Conservation (phyloP, 2,888 invertebrate genomes). For the Venusia cambrica region DNA sequence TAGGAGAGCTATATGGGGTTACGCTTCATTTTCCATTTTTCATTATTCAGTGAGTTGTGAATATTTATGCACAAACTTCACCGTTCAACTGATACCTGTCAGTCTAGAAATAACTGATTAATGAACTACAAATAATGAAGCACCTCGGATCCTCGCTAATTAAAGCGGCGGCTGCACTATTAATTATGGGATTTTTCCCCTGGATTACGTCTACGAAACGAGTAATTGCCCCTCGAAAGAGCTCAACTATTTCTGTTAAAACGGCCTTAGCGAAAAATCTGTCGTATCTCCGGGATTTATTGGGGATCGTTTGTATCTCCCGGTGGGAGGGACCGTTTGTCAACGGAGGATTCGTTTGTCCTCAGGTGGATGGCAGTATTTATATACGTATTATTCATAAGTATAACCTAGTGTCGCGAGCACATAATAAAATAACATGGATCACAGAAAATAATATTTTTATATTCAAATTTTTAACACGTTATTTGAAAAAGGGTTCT, state of each 20-base stretch:
- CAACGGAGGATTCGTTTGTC: conserved; percentile 12
- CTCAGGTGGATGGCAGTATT: background rate
- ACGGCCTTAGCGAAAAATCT: conserved; percentile 29
- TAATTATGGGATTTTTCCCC: conserved; percentile 69
- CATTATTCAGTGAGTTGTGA: no score
- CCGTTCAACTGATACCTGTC: conserved; percentile 7
- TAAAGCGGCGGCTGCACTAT: conserved; percentile 68
- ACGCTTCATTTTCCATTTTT: conserved; percentile 5
- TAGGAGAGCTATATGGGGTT: no score
- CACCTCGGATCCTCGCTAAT: conserved; percentile 57
- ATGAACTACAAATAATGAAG: conserved; percentile 50
- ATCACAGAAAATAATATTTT: no score
- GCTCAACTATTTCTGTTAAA: conserved; percentile 37
- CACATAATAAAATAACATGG: no score
- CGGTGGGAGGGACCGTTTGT: conserved; percentile 9
- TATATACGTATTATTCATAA: no score
- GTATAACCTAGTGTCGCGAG: no score
- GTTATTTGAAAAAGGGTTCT: no score
- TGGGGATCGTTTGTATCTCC: conserved; percentile 14
- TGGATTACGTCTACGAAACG: conserved; percentile 54
- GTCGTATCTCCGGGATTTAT: conserved; percentile 27
- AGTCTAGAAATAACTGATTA: conserved; percentile 32
- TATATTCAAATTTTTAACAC: no score
- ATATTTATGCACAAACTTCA: no score
- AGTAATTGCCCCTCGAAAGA: conserved; percentile 31